phyloP scores from a whole-genome alignment of 2,888 invertebrate species.

The Lycia hirtaria region DNA sequence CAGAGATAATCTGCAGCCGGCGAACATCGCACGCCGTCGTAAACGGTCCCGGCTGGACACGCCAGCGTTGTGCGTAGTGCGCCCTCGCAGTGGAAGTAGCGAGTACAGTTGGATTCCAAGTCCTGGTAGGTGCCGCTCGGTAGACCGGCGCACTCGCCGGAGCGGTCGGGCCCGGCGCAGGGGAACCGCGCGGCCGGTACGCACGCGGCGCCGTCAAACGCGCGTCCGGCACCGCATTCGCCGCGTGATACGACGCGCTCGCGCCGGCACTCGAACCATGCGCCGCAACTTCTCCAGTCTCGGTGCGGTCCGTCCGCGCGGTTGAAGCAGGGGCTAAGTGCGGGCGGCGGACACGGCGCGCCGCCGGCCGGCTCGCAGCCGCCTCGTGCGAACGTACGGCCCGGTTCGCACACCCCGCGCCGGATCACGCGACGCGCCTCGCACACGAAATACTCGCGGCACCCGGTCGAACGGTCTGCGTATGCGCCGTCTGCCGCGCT shows the following conservation, averaged over 20 bases:
- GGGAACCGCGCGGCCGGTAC: constrained; percentile 65
- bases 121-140: constrained; percentile 85
- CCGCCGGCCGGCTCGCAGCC: constrained; percentile 77
- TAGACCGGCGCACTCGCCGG: constrained; percentile 73
- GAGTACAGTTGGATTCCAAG: constrained; percentile 79
- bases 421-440: constrained; percentile 79
- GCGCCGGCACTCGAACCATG: constrained; percentile 80
- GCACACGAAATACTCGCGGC: constrained; percentile 86
- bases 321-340: constrained; percentile 76
- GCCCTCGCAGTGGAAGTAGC: constrained; percentile 80
- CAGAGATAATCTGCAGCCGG: constrained; percentile 66
- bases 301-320: constrained; percentile 74
- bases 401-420: constrained; percentile 83
- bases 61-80: constrained; percentile 67
- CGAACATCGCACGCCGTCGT: constrained; percentile 77
- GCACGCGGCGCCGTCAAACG: constrained; percentile 82
- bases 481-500: constrained; percentile 84
- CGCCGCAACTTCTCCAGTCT: constrained; percentile 77
- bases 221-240: constrained; percentile 73
- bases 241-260: constrained; percentile 76
- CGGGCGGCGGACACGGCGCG: constrained; percentile 76
- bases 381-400: constrained; percentile 79
- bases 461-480: constrained; percentile 81
- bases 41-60: constrained; percentile 71
- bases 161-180: constrained; percentile 77